Evolutionary conservation across 2,888 invertebrate species (phyloP), one percentile per base, ranked within the genome.

Genomic region (Dendrolimus houi): DNA sequence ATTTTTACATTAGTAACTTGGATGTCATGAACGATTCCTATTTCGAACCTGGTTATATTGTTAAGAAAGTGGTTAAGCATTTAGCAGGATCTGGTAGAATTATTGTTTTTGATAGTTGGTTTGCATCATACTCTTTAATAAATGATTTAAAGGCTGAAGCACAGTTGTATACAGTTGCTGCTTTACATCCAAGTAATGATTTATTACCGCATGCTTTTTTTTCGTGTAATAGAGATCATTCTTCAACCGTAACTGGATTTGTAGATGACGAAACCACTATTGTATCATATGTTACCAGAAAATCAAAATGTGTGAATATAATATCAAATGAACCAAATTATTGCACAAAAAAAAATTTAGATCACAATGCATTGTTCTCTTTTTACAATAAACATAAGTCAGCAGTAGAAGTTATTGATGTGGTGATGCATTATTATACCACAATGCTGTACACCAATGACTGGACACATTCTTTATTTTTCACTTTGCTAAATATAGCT

Each of bases 391-490:
- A 80, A 64, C 75, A 84, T 60, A 79, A 83, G 52, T 79, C 84
- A 2, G 74, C 82, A 0, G 85, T 87, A 2, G 81, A 85, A 75
- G 84, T 89, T 9, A 62, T 85, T 9, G 85, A 87, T 68, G 86
- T 90, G 9, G 65, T 90, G 9, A 87, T 87, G 81, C 79, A 86
- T 70, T 86, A 86, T 66, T 90, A 90, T 60, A 88, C 88, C 0
- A 85, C 88, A 7, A 78, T 85, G 79, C 85, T 87, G 58, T 75
- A 82, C 58, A 82, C 83, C n/a, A 87, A 88, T 62, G 79, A 85
- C 62, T 91, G 90, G 90, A 81, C 83, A 0, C 62, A 87, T 8
- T 82, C 87, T 6, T 64, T 90, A 59, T 89, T 90, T 63, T 88
- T 85, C 58, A 83, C 83, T 41, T 63, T 90, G 56, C 69, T 90